Evolutionary conservation across 2,797 vertebrate species (phyloP).

Genomic region (Halcyon badia): DNA sequence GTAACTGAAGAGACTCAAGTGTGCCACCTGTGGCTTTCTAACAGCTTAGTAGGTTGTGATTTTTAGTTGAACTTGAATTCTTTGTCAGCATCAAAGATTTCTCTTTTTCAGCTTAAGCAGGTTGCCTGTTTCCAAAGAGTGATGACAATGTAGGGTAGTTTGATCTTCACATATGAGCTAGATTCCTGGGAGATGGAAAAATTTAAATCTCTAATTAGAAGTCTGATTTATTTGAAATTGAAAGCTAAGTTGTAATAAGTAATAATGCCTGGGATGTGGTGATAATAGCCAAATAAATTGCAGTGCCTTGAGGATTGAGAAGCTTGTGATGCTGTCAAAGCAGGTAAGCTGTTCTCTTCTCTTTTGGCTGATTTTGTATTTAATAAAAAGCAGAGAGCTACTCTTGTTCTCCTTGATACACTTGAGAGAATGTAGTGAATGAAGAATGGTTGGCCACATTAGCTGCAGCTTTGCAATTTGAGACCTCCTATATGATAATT

Average conservation of each 20-base stretch:
- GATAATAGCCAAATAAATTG: background rate
- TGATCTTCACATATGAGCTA: accelerated
- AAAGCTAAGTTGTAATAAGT: background rate
- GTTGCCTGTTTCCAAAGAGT: background rate
- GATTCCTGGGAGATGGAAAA: background rate
- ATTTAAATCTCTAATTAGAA: background rate
- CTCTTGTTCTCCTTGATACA: background rate
- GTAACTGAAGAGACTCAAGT: background rate
- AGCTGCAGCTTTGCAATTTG: background rate
- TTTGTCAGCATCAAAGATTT: background rate
- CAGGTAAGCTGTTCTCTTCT: background rate
- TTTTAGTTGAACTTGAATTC: background rate
- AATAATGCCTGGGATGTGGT: background rate
- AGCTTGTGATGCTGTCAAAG: background rate
- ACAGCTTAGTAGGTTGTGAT: background rate
- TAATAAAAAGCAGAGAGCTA: background rate
- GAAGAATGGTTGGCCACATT: background rate
- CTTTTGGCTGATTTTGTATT: background rate
- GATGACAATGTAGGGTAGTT: background rate
- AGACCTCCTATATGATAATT: background rate
- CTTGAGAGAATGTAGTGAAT: background rate
- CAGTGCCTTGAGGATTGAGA: background rate
- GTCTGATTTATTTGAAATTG: background rate
- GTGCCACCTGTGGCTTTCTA: background rate
- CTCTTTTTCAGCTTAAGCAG: background rate